Percentiles rank a stretch among this genome's conserved stretches.
Evolutionary conservation across 2,797 vertebrate species (phyloP).

Genomic region (Coranthus polyacanthus): DNA sequence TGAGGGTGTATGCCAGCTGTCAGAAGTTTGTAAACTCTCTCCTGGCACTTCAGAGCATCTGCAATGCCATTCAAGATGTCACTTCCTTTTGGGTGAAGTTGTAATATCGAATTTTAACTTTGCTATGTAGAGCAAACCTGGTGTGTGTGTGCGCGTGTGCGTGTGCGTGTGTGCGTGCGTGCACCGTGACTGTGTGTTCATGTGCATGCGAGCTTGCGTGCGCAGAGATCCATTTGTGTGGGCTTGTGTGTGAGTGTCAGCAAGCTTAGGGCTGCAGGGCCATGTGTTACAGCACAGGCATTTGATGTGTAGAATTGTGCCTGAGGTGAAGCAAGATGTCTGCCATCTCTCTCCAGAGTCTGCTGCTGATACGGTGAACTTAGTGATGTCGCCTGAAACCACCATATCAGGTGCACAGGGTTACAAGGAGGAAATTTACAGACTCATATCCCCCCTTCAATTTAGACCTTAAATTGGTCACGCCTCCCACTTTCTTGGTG

Average conservation of each 20-base stretch:
- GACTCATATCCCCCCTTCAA: conserved; percentile 77
- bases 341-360: conserved; percentile 82
- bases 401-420: conserved; percentile 72
- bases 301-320: conserved; percentile 85
- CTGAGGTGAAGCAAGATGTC: conserved; percentile 86
- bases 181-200: conserved; percentile 8
- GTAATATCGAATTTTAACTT: conserved; percentile 76
- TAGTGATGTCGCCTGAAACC: conserved; percentile 78
- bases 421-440: conserved; percentile 67
- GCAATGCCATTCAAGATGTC: conserved; percentile 73
- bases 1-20: conserved; percentile 52
- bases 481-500: conserved; percentile 69
- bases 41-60: conserved; percentile 62
- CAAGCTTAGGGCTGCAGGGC: conserved; percentile 72
- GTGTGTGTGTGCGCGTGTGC: conserved; percentile 15
- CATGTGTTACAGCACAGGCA: conserved; percentile 77
- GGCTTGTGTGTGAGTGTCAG: conserved; percentile 58
- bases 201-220: conserved; percentile 45
- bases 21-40: conserved; percentile 78
- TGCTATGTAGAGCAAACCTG: conserved; percentile 71
- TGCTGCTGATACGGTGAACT: conserved; percentile 81
- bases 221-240: conserved; percentile 41
- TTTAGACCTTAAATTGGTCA: conserved; percentile 79
- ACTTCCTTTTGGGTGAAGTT: conserved; percentile 73
- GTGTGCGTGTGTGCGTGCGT: conserved; percentile 16